phyloP scores from a whole-genome alignment of 2,888 invertebrate genomes.

The Clivina fossor region DNA sequence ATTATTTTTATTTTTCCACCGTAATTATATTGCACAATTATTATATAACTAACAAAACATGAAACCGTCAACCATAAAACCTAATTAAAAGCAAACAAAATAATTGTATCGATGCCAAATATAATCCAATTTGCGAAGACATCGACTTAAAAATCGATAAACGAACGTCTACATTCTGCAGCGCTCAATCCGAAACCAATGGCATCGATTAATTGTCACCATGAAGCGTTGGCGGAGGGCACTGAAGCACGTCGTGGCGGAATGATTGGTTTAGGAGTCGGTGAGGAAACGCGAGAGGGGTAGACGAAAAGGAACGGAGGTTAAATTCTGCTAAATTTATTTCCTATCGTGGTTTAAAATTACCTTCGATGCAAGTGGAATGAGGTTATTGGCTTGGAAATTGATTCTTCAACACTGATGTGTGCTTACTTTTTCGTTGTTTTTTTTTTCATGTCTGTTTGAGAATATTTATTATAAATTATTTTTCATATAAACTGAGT shows the following conservation, averaged over 20 bases:
- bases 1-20: neutral
- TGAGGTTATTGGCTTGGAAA: too few relatives aligned
- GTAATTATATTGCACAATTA: too few relatives aligned
- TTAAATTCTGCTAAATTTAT: slow-evolving; percentile 25
- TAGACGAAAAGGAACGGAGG: too few relatives aligned
- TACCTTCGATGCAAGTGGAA: slow-evolving; percentile 15
- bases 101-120: slow-evolving; percentile 24
- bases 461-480: too few relatives aligned
- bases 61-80: slow-evolving; percentile 27
- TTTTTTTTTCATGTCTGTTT: too few relatives aligned
- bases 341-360: slow-evolving; percentile 26
- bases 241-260: neutral
- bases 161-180: too few relatives aligned
- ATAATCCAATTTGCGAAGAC: slow-evolving; percentile 27
- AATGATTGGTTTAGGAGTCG: too few relatives aligned
- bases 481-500: too few relatives aligned
- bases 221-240: neutral
- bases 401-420: too few relatives aligned
- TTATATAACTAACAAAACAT: too few relatives aligned
- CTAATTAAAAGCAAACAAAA: slow-evolving; percentile 29
- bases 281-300: too few relatives aligned
- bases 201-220: slow-evolving; percentile 24
- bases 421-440: too few relatives aligned
- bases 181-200: slow-evolving; percentile 25
- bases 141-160: slow-evolving; percentile 26